Conservation (phyloP, 2,113 vertebrate species). For the Coptodon bakossiorum region DNA sequence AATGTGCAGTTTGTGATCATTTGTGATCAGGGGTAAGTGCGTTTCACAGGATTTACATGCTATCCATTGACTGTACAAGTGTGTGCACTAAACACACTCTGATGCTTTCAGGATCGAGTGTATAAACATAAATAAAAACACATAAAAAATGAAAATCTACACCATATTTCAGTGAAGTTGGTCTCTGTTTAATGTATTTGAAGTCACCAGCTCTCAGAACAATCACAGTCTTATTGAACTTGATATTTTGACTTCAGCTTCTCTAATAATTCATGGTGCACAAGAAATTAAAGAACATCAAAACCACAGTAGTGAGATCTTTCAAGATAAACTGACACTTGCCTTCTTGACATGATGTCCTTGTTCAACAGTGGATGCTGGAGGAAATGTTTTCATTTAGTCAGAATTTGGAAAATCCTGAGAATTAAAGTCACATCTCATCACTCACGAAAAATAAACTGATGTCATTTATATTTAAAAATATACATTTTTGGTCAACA, state of each 20-base stretch:
- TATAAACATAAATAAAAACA: neutral
- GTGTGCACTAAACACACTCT: neutral
- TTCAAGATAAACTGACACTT: neutral
- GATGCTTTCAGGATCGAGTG: neutral
- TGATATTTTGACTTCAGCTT: neutral
- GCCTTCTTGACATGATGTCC: neutral
- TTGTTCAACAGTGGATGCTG: neutral
- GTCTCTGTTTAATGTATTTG: constrained; percentile 1
- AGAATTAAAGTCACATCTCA: neutral
- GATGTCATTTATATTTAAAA: constrained; percentile 9
- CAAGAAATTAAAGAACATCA: neutral
- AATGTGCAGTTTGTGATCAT: neutral
- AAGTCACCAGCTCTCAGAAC: neutral
- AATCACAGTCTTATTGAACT: neutral
- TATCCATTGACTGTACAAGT: neutral
- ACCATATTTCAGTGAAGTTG: neutral
- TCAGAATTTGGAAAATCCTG: constrained; percentile 11
- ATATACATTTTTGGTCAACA: constrained; percentile 48
- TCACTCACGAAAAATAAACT: neutral
- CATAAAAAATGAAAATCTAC: neutral
- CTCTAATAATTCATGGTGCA: neutral
- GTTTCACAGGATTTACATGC: neutral
- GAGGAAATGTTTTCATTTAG: neutral
- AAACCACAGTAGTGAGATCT: neutral
- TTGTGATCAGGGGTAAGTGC: rapidly evolving